A percentile compares a stretch with the other conserved stretches of the same genome.
phyloP scores from a whole-genome alignment of 92 coral and sea anemone species.

The Hydrozoanthus gracilis region DNA sequence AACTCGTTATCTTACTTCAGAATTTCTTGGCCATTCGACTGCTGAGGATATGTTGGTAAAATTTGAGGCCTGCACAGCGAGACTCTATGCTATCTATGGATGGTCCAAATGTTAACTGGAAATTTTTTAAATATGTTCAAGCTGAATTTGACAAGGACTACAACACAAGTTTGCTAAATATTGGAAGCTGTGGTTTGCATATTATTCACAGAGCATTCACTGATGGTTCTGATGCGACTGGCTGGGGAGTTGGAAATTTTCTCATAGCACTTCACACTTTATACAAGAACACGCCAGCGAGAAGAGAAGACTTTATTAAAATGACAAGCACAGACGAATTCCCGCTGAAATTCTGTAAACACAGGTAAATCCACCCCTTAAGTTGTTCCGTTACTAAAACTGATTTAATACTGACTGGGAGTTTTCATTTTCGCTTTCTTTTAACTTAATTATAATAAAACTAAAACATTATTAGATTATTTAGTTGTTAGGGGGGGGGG shows the following conservation, averaged over 20 bases:
- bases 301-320: constrained; percentile 17
- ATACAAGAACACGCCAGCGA: constrained; percentile 34
- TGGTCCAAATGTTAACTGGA: constrained; percentile 68
- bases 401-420: constrained; percentile 14
- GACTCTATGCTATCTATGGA: constrained; percentile 55
- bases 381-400: constrained; percentile 3
- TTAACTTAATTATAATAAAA: not conserved
- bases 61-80: constrained; percentile 15
- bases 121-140: constrained; percentile 50
- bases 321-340: not conserved
- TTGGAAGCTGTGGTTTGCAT: constrained; percentile 49
- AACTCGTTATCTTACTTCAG: constrained; percentile 51
- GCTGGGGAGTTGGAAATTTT: not conserved
- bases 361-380: constrained; percentile 7
- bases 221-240: not conserved
- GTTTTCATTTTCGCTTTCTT: not conserved
- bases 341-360: constrained; percentile 29
- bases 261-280: not conserved
- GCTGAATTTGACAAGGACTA: constrained; percentile 46
- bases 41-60: constrained; percentile 49
- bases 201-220: constrained; percentile 15
- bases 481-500: not conserved
- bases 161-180: constrained; percentile 50
- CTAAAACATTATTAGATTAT: constrained; percentile 1
- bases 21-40: constrained; percentile 62